phyloP scores from a whole-genome alignment of 2,888 invertebrate genomes.

The Rotaria magnacalcarata region DNA sequence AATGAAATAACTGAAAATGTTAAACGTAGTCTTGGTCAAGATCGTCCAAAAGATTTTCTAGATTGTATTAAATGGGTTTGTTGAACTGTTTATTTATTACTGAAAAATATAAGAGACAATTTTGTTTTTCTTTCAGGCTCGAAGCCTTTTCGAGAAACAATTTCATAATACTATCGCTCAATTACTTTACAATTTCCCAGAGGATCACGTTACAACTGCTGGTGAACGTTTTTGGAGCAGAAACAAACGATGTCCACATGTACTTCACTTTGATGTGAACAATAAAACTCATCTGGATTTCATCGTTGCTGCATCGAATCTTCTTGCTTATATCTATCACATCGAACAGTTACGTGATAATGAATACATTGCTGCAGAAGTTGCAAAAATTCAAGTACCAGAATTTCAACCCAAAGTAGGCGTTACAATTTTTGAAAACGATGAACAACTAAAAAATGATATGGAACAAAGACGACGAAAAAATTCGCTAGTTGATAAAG shows the following conservation, averaged over 20 bases:
- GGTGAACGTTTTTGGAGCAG: conserved; percentile 92
- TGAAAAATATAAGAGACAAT: not conserved
- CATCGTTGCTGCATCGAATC: conserved; percentile 81
- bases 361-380: conserved; percentile 67
- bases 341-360: conserved; percentile 65
- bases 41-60: conserved; percentile 29
- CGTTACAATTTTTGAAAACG: conserved; percentile 92
- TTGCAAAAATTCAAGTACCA: conserved; percentile 71
- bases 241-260: conserved; percentile 85
- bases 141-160: conserved; percentile 68
- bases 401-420: conserved; percentile 85
- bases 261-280: conserved; percentile 65
- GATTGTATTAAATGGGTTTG: conserved; percentile 43
- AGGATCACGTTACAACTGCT: conserved; percentile 70
- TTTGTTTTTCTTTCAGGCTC: not conserved
- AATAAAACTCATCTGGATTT: conserved; percentile 75
- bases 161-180: conserved; percentile 91
- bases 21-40: conserved; percentile 24
- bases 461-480: not conserved
- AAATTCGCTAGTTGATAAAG: not conserved
- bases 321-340: conserved; percentile 68
- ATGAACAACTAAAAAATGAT: conserved; percentile 73
- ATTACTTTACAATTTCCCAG: conserved; percentile 90
- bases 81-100: not conserved
- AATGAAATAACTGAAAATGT: conserved; percentile 37